Conservation (phyloP, 2,888 invertebrate species). For the Fabriciana adippe region DNA sequence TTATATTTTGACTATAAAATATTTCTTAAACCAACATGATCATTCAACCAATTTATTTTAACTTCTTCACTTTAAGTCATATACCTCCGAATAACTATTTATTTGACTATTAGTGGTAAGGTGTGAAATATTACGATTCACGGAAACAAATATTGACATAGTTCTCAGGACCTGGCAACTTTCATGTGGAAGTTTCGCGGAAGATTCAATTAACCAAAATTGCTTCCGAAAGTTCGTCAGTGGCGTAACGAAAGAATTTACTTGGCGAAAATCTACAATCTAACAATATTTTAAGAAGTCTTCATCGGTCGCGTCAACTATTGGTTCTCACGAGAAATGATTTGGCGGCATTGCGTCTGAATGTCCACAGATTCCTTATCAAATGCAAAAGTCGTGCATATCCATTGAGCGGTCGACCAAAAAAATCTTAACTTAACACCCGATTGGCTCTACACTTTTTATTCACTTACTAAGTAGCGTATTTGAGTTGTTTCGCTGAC, state of each 20-base stretch:
- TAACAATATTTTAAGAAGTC: slow-evolving; percentile 64
- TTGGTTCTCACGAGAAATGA: slow-evolving; percentile 79
- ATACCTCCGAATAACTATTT: slow-evolving; percentile 30
- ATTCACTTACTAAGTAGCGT: slow-evolving; percentile 51
- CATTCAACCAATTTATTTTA: slow-evolving; percentile 8
- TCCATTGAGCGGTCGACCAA: slow-evolving; percentile 68
- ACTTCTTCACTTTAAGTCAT: slow-evolving; percentile 33
- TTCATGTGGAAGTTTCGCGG: slow-evolving; percentile 48
- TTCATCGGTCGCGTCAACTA: slow-evolving; percentile 54
- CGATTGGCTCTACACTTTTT: slow-evolving; percentile 61
- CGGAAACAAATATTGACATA: slow-evolving; percentile 60
- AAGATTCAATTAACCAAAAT: slow-evolving; percentile 55
- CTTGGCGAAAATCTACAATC: slow-evolving; percentile 75
- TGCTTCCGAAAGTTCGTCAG: slow-evolving; percentile 71
- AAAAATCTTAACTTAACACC: slow-evolving; percentile 66
- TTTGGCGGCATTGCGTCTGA: slow-evolving; percentile 66
- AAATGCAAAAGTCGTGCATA: slow-evolving; percentile 80
- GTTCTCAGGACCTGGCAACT: slow-evolving; percentile 66
- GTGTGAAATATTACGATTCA: slow-evolving; percentile 45
- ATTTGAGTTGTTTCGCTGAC: slow-evolving; percentile 29
- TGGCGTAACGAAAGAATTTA: slow-evolving; percentile 74
- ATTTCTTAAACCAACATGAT: slow-evolving; percentile 6
- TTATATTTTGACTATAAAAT: neutral
- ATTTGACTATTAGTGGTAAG: slow-evolving; percentile 37
- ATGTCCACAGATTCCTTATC: slow-evolving; percentile 68